Conservation (phyloP, 2,888 invertebrate genomes). For the Crossocerus cetratus region DNA sequence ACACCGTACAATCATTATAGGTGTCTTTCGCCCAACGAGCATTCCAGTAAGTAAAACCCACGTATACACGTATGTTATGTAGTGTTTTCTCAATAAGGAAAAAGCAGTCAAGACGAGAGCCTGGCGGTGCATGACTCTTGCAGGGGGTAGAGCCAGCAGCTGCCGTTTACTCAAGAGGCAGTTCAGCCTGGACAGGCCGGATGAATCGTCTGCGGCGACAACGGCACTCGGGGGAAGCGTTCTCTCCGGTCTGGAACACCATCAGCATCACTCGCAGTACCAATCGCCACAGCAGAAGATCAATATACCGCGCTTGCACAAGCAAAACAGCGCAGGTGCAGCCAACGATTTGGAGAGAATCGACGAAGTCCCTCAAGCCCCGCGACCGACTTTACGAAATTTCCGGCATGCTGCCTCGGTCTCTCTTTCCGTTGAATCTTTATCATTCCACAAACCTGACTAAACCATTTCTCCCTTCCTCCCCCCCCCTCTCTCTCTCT, state of each 20-base stretch:
- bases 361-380: conserved; percentile 81
- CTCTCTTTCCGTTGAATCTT: conserved; percentile 75
- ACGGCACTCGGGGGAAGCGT: neutral
- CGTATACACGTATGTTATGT: too few relatives aligned
- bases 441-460: conserved; percentile 65
- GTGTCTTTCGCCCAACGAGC: conserved; percentile 83
- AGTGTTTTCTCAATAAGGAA: too few relatives aligned
- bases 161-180: conserved; percentile 81
- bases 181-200: conserved; percentile 84
- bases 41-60: conserved; percentile 63
- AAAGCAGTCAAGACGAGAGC: too few relatives aligned
- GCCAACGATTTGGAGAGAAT: conserved; percentile 84
- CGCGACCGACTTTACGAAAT: conserved; percentile 62
- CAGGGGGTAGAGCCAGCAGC: conserved; percentile 48
- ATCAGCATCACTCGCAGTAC: neutral
- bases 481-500: neutral
- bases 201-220: conserved; percentile 75
- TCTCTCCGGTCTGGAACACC: too few relatives aligned
- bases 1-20: conserved; percentile 87
- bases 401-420: conserved; percentile 74
- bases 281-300: conserved; percentile 39
- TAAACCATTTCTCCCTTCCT: neutral
- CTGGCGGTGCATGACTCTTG: conserved; percentile 6
- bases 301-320: conserved; percentile 77
- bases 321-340: conserved; percentile 84